phyloP scores from a whole-genome alignment of 2,888 invertebrate genomes.

The Malthinus flaveolus region DNA sequence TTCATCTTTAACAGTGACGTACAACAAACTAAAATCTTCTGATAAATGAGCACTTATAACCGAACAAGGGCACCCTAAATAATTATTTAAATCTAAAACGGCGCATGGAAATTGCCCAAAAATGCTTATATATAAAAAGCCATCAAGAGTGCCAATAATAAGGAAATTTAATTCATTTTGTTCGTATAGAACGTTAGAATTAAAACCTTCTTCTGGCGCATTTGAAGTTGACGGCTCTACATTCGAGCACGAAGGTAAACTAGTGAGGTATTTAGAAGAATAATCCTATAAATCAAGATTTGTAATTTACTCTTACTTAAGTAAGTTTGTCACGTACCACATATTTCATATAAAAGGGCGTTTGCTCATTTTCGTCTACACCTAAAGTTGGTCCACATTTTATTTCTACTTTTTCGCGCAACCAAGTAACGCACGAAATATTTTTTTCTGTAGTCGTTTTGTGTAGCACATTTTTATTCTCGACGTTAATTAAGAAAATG shows the following conservation, averaged over 20 bases:
- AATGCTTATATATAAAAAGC: conserved; percentile 74
- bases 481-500: conserved; percentile 74
- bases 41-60: conserved; percentile 69
- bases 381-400: conserved; percentile 55
- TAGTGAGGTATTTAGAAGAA: conserved; percentile 54
- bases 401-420: conserved; percentile 41
- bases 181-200: conserved; percentile 63
- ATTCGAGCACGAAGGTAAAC: conserved; percentile 57
- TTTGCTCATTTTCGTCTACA: conserved; percentile 44
- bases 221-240: conserved; percentile 57
- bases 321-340: background rate
- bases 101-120: conserved; percentile 86
- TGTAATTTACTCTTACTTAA: no score
- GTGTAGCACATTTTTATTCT: conserved; percentile 68
- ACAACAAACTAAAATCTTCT: conserved; percentile 71
- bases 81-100: conserved; percentile 63
- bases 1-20: conserved; percentile 63
- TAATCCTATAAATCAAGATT: conserved; percentile 43
- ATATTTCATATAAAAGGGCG: background rate
- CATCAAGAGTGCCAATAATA: conserved; percentile 76
- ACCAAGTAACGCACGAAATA: conserved; percentile 69
- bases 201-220: conserved; percentile 59
- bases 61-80: conserved; percentile 60
- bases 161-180: conserved; percentile 72
- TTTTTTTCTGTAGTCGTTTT: background rate